Conservation (phyloP, 2,797 vertebrate species). For the Holocentrus rufus region DNA sequence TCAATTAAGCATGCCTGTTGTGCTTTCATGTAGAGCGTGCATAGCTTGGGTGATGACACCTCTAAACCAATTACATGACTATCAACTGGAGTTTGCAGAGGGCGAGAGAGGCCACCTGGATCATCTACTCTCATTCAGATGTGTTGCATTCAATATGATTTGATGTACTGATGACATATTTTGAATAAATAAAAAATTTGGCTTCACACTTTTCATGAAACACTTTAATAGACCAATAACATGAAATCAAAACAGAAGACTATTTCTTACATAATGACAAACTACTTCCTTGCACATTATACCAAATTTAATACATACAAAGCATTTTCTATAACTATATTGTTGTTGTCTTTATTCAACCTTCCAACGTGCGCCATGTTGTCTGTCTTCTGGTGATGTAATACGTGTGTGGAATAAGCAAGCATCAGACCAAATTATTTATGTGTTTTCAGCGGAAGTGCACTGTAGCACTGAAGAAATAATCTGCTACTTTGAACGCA, state of each 20-base stretch:
- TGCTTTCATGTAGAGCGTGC: constrained; percentile 4
- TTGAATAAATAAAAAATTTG: background rate
- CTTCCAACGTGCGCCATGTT: background rate
- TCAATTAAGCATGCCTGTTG: background rate
- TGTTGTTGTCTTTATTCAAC: background rate
- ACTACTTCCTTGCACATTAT: background rate
- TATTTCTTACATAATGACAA: background rate
- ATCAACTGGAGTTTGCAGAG: background rate
- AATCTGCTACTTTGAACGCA: background rate
- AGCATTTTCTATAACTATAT: background rate
- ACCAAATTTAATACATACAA: background rate
- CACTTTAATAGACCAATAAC: background rate
- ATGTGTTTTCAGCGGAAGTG: background rate
- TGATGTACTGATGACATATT: background rate
- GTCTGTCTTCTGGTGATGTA: constrained; percentile 3
- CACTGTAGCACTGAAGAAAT: too few relatives aligned
- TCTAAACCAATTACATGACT: constrained; percentile 4
- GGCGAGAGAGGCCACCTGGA: background rate
- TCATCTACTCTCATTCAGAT: constrained; percentile 5
- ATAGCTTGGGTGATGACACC: background rate
- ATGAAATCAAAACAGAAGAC: background rate
- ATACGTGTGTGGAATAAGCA: background rate
- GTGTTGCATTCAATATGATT: background rate
- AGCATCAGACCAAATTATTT: background rate
- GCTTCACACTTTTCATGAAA: background rate